Evolutionary conservation across 35 echinoderm and acorn worm genomes (phyloP), one percentile per base, ranked within the genome.

Genomic region (Patiria miniata): DNA sequence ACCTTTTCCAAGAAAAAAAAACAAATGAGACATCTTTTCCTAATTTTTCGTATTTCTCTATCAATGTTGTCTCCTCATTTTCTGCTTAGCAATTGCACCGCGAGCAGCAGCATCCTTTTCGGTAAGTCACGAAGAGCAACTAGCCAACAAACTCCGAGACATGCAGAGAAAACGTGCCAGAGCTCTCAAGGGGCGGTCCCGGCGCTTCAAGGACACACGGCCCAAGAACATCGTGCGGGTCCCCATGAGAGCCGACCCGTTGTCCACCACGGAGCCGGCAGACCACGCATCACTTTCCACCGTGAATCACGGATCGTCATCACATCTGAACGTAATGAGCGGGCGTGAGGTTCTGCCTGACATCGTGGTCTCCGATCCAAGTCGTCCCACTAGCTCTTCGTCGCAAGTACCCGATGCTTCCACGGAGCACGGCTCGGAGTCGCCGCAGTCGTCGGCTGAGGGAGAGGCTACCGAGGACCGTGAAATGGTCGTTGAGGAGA

Each of bases 101-200:
- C 65, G 65, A 73, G 8, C 21, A 26, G 0, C 1, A 8, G 26
- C 65, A 8, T 73, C 65, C 10, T 23, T 73, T 0, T 18, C 60
- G 23, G 40, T 73, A 4, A 90, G 40, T 40, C 88, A 90, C 36
- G 80, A 90, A 51, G 80, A 84, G 2, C 73, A 84, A 81, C 65
- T 90, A 22, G n/a, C 80, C 1, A 61, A 39, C 6, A 90, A 78
- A 65, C 37, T 90, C 0, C 39, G 50, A 37, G 88, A 90, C 18
- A 39, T 90, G 39, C 81, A 90, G 19, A 39, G 19, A 33, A 90
- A 77, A 34, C 88, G 88, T 12, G 47, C 88, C 39, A 90, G 78
- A 73, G 37, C 39, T 10, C 54, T 90, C 2, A 83, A 79, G 58
- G 79, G 79, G 8, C 52, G 19, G 39, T 77, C 61, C 32, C 81